Conservation (phyloP, 2,113 vertebrate species). For the Rana temporaria region DNA sequence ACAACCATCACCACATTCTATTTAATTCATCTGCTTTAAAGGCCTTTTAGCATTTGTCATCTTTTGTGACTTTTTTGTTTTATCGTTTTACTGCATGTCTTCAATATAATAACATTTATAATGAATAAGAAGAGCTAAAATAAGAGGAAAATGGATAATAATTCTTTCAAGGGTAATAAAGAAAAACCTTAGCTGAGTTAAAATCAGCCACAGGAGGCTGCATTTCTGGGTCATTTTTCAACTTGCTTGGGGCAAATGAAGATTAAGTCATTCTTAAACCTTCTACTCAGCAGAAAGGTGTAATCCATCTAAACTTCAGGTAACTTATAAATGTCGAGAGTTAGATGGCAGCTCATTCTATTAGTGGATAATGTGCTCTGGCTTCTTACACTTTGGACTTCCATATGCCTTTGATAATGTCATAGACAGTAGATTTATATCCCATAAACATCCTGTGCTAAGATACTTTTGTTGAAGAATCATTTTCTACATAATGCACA, state of each 20-base stretch:
- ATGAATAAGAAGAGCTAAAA: conserved; percentile 33
- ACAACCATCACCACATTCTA: conserved; percentile 23
- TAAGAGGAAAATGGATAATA: conserved; percentile 64
- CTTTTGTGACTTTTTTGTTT: conserved; percentile 15
- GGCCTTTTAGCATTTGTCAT: conserved; percentile 25
- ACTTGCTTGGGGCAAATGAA: conserved; percentile 73
- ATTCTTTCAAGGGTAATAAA: conserved; percentile 65
- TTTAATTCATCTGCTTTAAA: conserved; percentile 35
- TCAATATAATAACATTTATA: conserved; percentile 48
- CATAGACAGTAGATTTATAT: conserved; percentile 30
- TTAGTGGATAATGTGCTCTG: conserved; percentile 52
- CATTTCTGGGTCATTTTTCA: conserved; percentile 73
- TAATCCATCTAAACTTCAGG: conserved; percentile 70
- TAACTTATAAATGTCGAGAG: conserved; percentile 58
- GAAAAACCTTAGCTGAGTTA: conserved; percentile 67
- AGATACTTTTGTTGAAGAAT: conserved; percentile 25
- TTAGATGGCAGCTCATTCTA: conserved; percentile 54
- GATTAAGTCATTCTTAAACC: conserved; percentile 72
- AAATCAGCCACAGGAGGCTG: conserved; percentile 72
- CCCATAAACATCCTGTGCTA: conserved; percentile 37
- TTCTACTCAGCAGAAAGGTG: conserved; percentile 62
- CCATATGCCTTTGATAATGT: conserved; percentile 42
- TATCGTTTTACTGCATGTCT: conserved; percentile 41
- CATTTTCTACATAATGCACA: conserved; percentile 11
- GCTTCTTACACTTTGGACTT: conserved; percentile 43